These are phyloP conservation scores for Lophius piscatorius DNA, from an alignment of 2,113 vertebrate species.

Conservation along the genomic window DNA sequence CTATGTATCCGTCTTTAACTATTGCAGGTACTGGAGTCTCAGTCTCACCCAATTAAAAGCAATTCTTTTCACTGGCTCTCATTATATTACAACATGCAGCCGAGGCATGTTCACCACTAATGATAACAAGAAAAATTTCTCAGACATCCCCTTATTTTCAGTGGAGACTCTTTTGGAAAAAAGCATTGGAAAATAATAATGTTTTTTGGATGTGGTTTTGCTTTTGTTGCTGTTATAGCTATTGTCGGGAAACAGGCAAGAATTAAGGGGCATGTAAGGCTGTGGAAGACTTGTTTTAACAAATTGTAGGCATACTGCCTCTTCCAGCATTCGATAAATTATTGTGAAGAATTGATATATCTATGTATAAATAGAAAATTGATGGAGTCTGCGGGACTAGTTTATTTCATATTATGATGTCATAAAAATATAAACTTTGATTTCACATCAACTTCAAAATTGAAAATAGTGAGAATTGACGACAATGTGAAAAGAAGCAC, in stretches of 20 bases:
- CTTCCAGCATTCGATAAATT: slow-evolving; percentile 52
- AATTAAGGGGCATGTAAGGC: slow-evolving; percentile 54
- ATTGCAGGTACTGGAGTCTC: slow-evolving; percentile 14
- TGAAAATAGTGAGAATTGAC: slow-evolving; percentile 62
- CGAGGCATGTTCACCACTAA: slow-evolving; percentile 25
- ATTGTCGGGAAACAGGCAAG: slow-evolving; percentile 61
- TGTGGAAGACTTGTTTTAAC: slow-evolving; percentile 42
- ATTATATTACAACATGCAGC: slow-evolving; percentile 39
- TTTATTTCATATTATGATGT: slow-evolving; percentile 60
- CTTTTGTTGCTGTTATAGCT: slow-evolving; percentile 63
- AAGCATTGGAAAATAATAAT: slow-evolving; percentile 59
- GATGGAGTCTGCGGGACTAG: slow-evolving; percentile 55
- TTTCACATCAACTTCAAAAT: slow-evolving; percentile 63
- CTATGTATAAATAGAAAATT: slow-evolving; percentile 60
- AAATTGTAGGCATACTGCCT: slow-evolving; percentile 70
- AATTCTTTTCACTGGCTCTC: slow-evolving; percentile 36
- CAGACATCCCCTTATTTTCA: slow-evolving; percentile 48
- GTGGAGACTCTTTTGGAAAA: slow-evolving; percentile 50
- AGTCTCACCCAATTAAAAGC: slow-evolving; percentile 36
- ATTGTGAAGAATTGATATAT: slow-evolving; percentile 27
- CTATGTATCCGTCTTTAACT: slow-evolving; percentile 20
- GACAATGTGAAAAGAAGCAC: slow-evolving; percentile 57
- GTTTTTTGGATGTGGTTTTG: slow-evolving; percentile 72
- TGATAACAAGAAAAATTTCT: slow-evolving; percentile 39
- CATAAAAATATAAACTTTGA: slow-evolving; percentile 67